Evolutionary conservation across 2,888 invertebrate genomes (phyloP).

Genomic region (Pollenia angustigena): DNA sequence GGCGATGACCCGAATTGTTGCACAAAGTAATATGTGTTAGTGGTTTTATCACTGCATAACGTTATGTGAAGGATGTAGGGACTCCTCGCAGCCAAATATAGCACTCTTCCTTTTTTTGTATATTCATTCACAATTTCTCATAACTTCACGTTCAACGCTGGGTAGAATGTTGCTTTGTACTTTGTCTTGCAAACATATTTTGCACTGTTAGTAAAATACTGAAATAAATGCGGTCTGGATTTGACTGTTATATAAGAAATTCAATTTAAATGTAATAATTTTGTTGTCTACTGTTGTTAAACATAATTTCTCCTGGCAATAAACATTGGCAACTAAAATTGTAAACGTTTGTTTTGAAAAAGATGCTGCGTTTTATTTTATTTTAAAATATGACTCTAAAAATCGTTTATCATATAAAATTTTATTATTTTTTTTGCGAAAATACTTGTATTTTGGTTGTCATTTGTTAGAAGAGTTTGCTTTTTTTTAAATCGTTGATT

Average conservation of each 20-base stretch:
- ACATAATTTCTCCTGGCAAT: background rate
- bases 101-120: background rate
- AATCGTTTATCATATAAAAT: slow-evolving; percentile 47
- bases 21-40: too few relatives aligned
- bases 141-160: background rate
- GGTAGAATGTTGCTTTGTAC: background rate
- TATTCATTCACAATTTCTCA: background rate
- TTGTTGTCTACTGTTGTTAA: slow-evolving; percentile 24
- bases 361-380: slow-evolving; percentile 41
- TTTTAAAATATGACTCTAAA: slow-evolving; percentile 11
- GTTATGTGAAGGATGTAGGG: too few relatives aligned
- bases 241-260: slow-evolving; percentile 54
- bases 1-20: too few relatives aligned
- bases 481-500: slow-evolving; percentile 1
- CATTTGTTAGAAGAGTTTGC: background rate
- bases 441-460: background rate
- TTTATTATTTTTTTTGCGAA: slow-evolving; percentile 1
- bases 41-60: too few relatives aligned
- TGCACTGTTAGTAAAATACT: too few relatives aligned
- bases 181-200: too few relatives aligned
- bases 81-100: background rate
- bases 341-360: background rate
- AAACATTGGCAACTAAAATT: background rate
- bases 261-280: slow-evolving; percentile 57
- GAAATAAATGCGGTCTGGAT: too few relatives aligned